phyloP scores from a whole-genome alignment of 2,888 invertebrate species.

The Cephus runcator region DNA sequence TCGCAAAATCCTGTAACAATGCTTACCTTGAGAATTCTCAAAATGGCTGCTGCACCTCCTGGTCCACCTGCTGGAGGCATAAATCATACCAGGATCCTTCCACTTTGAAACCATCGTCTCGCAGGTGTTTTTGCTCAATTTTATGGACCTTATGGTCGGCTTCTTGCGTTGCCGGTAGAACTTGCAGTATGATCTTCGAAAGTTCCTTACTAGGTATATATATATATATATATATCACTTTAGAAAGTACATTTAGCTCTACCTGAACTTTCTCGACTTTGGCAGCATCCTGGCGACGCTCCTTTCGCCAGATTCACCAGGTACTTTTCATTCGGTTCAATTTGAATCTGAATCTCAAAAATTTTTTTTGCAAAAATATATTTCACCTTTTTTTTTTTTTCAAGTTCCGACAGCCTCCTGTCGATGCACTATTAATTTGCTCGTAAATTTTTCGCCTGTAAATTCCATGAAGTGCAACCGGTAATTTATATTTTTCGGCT shows the following conservation, averaged over 20 bases:
- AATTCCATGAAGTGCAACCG: conserved; percentile 53
- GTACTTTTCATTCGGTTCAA: neutral
- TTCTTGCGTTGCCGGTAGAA: neutral
- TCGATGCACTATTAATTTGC: conserved; percentile 63
- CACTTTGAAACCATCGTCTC: conserved; percentile 22
- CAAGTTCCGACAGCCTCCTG: conserved; percentile 25
- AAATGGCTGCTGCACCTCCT: conserved; percentile 31
- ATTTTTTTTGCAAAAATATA: neutral
- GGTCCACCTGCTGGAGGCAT: conserved; percentile 53
- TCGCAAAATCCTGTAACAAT: conserved; percentile 43
- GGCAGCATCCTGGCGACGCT: neutral
- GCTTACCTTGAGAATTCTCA: conserved; percentile 34
- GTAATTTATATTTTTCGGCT: conserved; percentile 59
- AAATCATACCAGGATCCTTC: conserved; percentile 37
- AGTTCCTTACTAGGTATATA: neutral
- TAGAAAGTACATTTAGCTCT: neutral
- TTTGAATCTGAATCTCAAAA: neutral
- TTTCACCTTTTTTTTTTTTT: neutral
- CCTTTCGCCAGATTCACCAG: neutral
- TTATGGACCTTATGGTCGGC: conserved; percentile 26
- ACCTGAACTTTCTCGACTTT: neutral
- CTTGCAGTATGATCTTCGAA: neutral
- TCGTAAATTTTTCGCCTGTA: conserved; percentile 59
- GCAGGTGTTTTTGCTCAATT: conserved; percentile 40
- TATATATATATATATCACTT: neutral